Evolutionary conservation across 2,113 vertebrate species (phyloP), one percentile per base, ranked within the genome.

Genomic region (Brachypodius melanocephalos): DNA sequence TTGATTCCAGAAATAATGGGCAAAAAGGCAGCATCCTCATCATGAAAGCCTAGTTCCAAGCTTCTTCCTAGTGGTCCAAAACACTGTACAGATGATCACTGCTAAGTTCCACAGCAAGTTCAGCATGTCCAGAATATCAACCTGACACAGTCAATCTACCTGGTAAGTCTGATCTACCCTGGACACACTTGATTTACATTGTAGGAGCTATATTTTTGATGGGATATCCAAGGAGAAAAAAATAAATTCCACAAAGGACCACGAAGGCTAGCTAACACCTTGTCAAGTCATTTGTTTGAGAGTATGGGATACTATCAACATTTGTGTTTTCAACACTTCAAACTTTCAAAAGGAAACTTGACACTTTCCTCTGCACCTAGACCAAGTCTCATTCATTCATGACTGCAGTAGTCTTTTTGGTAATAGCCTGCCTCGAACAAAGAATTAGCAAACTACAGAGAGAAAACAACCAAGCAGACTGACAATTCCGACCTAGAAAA

Each of bases 111-210:
- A 79, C 43, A 85, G 38, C 25, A 62, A 75, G 26, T 17, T 81
- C 43, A 40, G 8, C 38, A 22, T 6, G 5, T 24, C 32, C 45
- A 83, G 29, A 68, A 22, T 17, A 68, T 34, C 62, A 76, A 21
- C 49, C 36, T 72, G 24, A 8, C 8, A 10, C 17, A 42, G 18
- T 28, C 43, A 40, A 28, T 16, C 31, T 42, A 61, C 21, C 14
- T 5, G 7, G 19, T 4, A 31, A 54, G 9, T 26, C 51, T 1
- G 1, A 74, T 2, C 19, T 6, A 52, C 8, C 8, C 43, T 42
- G 57, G 34, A 49, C 43, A 54, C 12, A 8, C 22, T 54, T 0
- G 0, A 72, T 32, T 59, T 3, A 0, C 21, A 36, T 17, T 4
- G 9, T 3, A 80, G 21, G 8, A 83, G 8, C 6, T 16, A 1